Evolutionary conservation across 2,113 vertebrate genomes (phyloP).

Genomic region (Lepus timidus): DNA sequence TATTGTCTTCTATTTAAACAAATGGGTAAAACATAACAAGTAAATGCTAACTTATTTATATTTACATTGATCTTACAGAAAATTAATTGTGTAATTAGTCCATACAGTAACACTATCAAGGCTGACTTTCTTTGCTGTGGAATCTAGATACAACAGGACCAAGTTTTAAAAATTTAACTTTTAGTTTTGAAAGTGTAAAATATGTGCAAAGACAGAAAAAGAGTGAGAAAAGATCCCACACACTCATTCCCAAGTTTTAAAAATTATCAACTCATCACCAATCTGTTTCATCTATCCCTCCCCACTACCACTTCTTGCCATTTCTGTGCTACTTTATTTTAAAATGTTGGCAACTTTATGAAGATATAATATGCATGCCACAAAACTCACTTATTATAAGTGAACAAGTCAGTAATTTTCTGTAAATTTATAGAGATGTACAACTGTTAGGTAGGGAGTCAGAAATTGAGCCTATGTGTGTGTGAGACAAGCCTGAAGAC

Average conservation of each 20-base stretch:
- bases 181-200: background rate
- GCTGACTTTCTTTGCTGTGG: background rate
- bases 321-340: background rate
- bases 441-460: background rate
- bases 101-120: background rate
- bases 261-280: background rate
- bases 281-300: background rate
- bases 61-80: constrained; percentile 18
- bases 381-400: background rate
- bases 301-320: background rate
- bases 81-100: background rate
- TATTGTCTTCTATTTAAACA: background rate
- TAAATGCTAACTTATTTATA: background rate
- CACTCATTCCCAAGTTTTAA: background rate
- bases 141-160: background rate
- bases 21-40: constrained; percentile 12
- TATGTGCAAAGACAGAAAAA: background rate
- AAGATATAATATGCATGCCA: background rate
- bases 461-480: too few relatives aligned
- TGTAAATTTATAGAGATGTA: background rate
- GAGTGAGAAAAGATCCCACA: background rate
- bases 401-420: background rate
- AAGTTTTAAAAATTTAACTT: background rate
- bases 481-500: too few relatives aligned
- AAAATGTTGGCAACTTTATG: background rate